Evolutionary conservation across 2,888 invertebrate genomes (phyloP).

Genomic region (Eristalinus aeneus): DNA sequence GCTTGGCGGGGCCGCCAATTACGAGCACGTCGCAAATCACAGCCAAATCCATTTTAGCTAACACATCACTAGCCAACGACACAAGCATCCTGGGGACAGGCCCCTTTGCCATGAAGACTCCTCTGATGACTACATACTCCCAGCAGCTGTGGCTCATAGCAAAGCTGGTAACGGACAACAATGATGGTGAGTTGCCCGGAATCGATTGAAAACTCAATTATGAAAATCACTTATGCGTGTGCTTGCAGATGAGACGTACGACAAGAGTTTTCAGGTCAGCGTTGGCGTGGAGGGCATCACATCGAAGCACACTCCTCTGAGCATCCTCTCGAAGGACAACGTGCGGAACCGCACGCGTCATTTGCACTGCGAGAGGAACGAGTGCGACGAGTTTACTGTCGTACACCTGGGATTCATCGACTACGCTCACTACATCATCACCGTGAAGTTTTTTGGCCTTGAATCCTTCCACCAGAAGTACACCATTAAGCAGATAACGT

Average conservation of each 20-base stretch:
- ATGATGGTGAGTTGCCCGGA: conserved; percentile 84
- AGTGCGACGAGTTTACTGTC: conserved; percentile 93
- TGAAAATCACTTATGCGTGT: not conserved
- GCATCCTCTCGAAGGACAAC: conserved; percentile 84
- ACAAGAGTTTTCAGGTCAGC: conserved; percentile 93
- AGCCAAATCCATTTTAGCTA: conserved; percentile 82
- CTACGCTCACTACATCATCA: conserved; percentile 93
- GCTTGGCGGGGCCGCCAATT: conserved; percentile 88
- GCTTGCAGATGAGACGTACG: conserved; percentile 90
- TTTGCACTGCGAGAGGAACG: conserved; percentile 89
- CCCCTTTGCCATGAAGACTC: conserved; percentile 93
- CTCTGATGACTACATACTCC: conserved; percentile 91
- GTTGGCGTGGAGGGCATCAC: conserved; percentile 91
- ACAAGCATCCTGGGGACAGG: conserved; percentile 86
- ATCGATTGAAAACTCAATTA: not conserved
- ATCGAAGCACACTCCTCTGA: conserved; percentile 87
- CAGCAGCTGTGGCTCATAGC: conserved; percentile 97
- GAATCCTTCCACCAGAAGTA: conserved; percentile 92
- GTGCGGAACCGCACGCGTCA: conserved; percentile 91
- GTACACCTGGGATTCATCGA: conserved; percentile 94
- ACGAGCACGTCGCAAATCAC: conserved; percentile 82
- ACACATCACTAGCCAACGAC: conserved; percentile 81
- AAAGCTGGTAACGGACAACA: conserved; percentile 90
- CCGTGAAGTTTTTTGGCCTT: conserved; percentile 91
- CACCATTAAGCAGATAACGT: conserved; percentile 90